A percentile compares a stretch with the other conserved stretches of the same genome.
These are phyloP conservation scores for Harmothoe impar DNA, from an alignment of 2,888 invertebrate species.

Conservation along the genomic window DNA sequence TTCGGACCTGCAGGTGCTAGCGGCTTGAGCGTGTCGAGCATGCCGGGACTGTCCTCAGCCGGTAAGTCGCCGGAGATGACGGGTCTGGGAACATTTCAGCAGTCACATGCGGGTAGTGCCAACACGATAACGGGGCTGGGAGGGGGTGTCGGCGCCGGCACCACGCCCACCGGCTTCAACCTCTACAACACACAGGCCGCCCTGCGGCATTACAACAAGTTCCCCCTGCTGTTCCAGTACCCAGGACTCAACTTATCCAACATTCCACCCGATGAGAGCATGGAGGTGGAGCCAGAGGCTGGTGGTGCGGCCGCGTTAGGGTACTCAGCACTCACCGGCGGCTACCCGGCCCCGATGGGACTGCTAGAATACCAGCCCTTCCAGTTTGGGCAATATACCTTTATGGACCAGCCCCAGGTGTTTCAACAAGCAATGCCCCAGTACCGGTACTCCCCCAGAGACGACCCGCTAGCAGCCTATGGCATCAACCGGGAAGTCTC, in stretches of 20 bases:
- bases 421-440: neutral
- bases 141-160: neutral
- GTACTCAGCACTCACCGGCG: neutral
- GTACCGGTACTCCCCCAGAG: neutral
- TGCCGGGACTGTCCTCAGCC: constrained; percentile 28
- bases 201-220: constrained; percentile 41
- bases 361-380: constrained; percentile 47
- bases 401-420: constrained; percentile 3
- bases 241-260: constrained; percentile 63
- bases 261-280: constrained; percentile 60
- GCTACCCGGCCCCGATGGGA: neutral
- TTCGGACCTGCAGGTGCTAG: constrained; percentile 30
- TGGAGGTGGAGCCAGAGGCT: constrained; percentile 60
- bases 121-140: neutral
- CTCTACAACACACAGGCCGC: constrained; percentile 18
- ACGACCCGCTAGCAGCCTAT: constrained; percentile 28
- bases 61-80: neutral
- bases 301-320: neutral
- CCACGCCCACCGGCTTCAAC: neutral
- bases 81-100: neutral
- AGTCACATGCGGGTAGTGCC: neutral
- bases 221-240: constrained; percentile 52
- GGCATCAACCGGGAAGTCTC: neutral
- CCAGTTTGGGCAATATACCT: constrained; percentile 1
- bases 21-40: neutral